Conservation (phyloP, 2,797 vertebrate species). For the Centropyge bicolor region DNA sequence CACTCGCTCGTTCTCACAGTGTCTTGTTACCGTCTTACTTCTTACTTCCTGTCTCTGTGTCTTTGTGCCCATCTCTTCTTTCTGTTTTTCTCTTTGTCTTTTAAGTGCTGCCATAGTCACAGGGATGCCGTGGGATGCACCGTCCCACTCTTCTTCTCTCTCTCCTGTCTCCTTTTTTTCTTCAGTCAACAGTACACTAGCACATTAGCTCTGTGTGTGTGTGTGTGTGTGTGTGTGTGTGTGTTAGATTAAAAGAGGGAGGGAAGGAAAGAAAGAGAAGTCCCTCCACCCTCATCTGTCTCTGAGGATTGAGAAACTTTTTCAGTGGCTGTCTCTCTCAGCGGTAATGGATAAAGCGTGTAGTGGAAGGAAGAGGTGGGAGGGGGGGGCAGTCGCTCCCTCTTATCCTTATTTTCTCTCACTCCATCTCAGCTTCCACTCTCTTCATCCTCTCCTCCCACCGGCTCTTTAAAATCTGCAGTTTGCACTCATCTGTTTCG, state of each 20-base stretch:
- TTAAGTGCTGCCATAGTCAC: constrained; percentile 27
- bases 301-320: constrained; percentile 69
- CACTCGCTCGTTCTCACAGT: neutral
- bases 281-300: constrained; percentile 39
- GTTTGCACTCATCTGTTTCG: constrained; percentile 18
- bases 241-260: constrained; percentile 36
- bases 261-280: constrained; percentile 34
- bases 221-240: constrained; percentile 15
- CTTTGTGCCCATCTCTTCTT: constrained; percentile 2
- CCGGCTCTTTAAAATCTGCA: constrained; percentile 43
- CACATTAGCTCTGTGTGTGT: constrained; percentile 37
- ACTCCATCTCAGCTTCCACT: constrained; percentile 30
- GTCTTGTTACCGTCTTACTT: constrained; percentile 12
- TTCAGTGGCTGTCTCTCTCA: constrained; percentile 61
- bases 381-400: constrained; percentile 34
- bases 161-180: constrained; percentile 2
- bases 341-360: constrained; percentile 79
- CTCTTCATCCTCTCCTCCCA: constrained; percentile 24
- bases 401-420: constrained; percentile 42
- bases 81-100: constrained; percentile 9
- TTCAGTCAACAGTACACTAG: constrained; percentile 19
- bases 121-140: constrained; percentile 16
- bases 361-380: constrained; percentile 43
- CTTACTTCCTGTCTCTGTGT: constrained; percentile 1
- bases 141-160: constrained; percentile 17